Percentiles rank a stretch among this genome's conserved stretches.
Conservation (phyloP, 1,140 invertebrate genomes). For the Gryllus bimaculatus region DNA sequence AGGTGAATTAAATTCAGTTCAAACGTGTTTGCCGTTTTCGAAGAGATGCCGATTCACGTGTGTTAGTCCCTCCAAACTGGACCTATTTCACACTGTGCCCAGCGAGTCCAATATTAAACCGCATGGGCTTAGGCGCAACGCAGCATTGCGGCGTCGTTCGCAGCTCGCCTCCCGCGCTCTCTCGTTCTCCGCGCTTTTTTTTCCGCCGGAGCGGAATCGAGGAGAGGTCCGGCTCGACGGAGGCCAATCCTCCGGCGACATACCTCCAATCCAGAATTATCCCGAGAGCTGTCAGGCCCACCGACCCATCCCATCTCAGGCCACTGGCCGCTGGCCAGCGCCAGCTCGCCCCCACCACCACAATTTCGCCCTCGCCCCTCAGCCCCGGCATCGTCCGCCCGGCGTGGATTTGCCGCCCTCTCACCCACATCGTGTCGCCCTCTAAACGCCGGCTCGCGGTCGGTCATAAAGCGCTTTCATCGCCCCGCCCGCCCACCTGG, state of each 20-base stretch:
- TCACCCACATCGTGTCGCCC: too few relatives aligned
- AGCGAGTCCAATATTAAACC: background rate
- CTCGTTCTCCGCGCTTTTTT: background rate
- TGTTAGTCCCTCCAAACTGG: too few relatives aligned
- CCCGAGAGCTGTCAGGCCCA: background rate
- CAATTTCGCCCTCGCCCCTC: background rate
- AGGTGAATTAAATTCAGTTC: too few relatives aligned
- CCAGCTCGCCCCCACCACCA: too few relatives aligned
- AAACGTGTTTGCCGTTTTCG: too few relatives aligned
- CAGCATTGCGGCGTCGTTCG: background rate
- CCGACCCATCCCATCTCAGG: background rate
- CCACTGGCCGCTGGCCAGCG: background rate
- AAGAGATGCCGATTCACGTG: too few relatives aligned
- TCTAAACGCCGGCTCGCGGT: background rate
- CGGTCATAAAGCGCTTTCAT: conserved; percentile 1
- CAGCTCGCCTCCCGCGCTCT: background rate
- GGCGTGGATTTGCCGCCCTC: background rate
- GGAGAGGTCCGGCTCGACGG: background rate
- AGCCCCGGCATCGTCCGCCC: background rate
- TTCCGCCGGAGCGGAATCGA: background rate
- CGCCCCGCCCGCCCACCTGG: background rate
- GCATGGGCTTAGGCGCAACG: too few relatives aligned
- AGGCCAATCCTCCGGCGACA: background rate
- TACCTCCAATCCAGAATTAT: background rate
- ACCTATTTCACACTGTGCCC: background rate